Evolutionary conservation across 2,797 vertebrate genomes (phyloP).

Genomic region (Mycteria americana): DNA sequence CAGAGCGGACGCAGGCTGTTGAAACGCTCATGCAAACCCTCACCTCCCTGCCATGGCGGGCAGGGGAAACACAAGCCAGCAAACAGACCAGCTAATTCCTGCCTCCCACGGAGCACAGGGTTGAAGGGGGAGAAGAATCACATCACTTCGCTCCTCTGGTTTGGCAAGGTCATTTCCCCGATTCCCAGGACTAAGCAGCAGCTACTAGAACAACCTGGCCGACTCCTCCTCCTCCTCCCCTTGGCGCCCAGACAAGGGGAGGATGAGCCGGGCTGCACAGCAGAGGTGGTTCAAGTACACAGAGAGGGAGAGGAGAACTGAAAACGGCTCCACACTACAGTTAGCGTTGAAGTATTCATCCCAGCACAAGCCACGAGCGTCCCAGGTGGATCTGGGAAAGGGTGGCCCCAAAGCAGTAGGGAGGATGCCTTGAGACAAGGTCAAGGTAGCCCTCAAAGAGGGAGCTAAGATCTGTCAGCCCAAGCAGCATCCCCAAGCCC

Average conservation of each 20-base stretch:
- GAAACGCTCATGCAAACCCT: fast-evolving
- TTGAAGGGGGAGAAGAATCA: not conserved
- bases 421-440: not conserved
- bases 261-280: not conserved
- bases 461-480: not conserved
- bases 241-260: not conserved
- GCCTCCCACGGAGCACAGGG: not conserved
- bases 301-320: not conserved
- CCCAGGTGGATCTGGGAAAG: not conserved
- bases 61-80: not conserved
- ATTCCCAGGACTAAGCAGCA: not conserved
- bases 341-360: not conserved
- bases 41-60: fast-evolving
- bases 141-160: not conserved
- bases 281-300: not conserved
- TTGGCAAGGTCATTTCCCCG: not conserved
- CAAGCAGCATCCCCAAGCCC: not conserved
- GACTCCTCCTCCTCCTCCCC: not conserved
- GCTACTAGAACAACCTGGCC: not conserved
- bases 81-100: not conserved
- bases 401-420: not conserved
- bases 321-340: fast-evolving
- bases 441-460: not conserved
- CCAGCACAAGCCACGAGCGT: not conserved
- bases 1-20: fast-evolving